Evolutionary conservation across 2,888 invertebrate genomes (phyloP).

Genomic region (Hyposoter dolosus): DNA sequence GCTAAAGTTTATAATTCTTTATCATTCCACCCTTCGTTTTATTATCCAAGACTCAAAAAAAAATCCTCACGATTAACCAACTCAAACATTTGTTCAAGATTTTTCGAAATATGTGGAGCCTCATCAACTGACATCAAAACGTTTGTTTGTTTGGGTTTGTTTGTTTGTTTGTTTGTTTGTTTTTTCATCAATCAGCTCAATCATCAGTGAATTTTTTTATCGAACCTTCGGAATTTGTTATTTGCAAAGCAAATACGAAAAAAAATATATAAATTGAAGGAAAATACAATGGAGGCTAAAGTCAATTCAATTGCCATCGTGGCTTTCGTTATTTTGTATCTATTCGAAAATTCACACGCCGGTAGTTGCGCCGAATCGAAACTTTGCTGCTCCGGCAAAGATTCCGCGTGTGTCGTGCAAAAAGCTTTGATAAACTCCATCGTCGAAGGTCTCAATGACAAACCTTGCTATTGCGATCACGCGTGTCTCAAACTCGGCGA

Average conservation of each 20-base stretch:
- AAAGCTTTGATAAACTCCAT: constrained; percentile 93
- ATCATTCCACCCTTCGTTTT: not conserved
- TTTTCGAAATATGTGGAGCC: not conserved
- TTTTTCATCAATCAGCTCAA: too few relatives aligned
- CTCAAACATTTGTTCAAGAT: not conserved
- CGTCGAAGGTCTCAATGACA: constrained; percentile 92
- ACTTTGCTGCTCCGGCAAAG: constrained; percentile 93
- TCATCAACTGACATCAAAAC: too few relatives aligned
- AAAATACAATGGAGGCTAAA: constrained; percentile 40
- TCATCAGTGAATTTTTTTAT: not conserved
- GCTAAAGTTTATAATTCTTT: constrained; percentile 9
- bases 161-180: too few relatives aligned
- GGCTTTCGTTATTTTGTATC: constrained; percentile 53
- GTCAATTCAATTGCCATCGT: constrained; percentile 28
- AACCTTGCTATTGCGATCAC: constrained; percentile 97
- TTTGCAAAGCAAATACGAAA: too few relatives aligned
- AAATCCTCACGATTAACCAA: not conserved
- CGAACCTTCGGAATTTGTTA: too few relatives aligned
- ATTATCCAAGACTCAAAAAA: not conserved
- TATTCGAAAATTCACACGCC: constrained; percentile 78
- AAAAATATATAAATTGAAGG: not conserved
- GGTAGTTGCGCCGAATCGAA: constrained; percentile 93
- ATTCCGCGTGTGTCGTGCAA: constrained; percentile 94
- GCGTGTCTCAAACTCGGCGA: constrained; percentile 95
- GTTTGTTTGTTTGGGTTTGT: too few relatives aligned